These are phyloP conservation scores for Atrichornis clamosus DNA, from an alignment of 2,113 vertebrate genomes.

Conservation along the genomic window DNA sequence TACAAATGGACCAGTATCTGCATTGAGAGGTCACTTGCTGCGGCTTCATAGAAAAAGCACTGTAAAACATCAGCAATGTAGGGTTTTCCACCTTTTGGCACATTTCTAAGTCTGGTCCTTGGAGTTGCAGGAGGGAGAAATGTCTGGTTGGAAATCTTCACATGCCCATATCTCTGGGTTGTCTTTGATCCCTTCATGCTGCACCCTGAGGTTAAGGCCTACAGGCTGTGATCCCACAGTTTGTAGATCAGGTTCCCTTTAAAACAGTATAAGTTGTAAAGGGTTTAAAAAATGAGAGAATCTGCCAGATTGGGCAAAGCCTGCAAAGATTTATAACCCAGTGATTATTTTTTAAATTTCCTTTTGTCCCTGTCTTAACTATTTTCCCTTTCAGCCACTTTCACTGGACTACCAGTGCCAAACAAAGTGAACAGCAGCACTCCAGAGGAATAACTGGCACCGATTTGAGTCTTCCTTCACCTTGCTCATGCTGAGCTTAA, in stretches of 20 bases:
- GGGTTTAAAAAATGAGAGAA: neutral
- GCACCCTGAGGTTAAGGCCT: neutral
- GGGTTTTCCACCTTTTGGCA: neutral
- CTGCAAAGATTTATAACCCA: neutral
- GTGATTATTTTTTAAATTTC: neutral
- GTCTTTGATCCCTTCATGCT: neutral
- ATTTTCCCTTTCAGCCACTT: neutral
- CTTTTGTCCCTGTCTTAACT: neutral
- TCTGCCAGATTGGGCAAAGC: neutral
- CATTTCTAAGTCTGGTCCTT: neutral
- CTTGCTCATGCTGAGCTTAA: neutral
- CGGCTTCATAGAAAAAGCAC: neutral
- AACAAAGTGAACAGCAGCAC: neutral
- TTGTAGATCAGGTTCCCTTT: neutral
- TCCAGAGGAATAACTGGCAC: neutral
- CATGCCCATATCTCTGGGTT: rapidly evolving
- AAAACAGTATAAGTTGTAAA: neutral
- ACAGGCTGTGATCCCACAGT: neutral
- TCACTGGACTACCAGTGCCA: neutral
- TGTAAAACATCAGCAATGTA: neutral
- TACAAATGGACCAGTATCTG: neutral
- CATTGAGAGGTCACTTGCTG: neutral
- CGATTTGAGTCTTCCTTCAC: neutral
- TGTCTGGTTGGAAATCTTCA: neutral
- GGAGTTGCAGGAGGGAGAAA: neutral